Percentiles rank a stretch among this genome's conserved stretches.
phyloP scores from a whole-genome alignment of 2,797 vertebrate genomes.

The Myotis planiceps region DNA sequence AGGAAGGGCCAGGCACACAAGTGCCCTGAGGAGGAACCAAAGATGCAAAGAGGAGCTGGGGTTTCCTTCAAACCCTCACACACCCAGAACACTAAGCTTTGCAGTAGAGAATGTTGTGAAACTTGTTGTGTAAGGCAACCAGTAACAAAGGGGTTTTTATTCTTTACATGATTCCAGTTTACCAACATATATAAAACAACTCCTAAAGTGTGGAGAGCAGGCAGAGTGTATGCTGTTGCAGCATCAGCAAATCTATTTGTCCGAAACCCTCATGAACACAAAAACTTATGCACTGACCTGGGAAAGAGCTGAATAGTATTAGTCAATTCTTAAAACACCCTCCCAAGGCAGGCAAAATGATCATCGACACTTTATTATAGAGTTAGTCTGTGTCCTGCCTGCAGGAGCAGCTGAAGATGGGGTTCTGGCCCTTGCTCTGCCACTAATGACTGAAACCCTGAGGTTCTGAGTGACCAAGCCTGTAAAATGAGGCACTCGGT shows the following conservation, averaged over 20 bases:
- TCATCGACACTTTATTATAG: background rate
- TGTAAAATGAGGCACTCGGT: background rate
- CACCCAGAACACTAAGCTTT: background rate
- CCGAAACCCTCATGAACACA: background rate
- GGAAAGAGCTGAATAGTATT: background rate
- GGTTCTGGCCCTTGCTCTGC: background rate
- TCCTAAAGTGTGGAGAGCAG: background rate
- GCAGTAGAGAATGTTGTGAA: background rate
- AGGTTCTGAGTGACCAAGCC: background rate
- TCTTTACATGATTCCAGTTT: background rate
- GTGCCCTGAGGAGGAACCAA: background rate
- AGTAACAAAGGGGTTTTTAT: background rate
- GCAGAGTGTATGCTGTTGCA: background rate
- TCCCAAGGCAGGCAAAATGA: background rate
- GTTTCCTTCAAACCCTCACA: background rate
- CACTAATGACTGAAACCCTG: background rate
- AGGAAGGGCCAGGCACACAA: background rate
- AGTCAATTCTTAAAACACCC: background rate
- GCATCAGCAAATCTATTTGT: constrained; percentile 40
- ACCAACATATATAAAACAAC: background rate
- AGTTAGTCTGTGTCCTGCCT: background rate
- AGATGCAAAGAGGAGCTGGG: background rate
- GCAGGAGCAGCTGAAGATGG: background rate
- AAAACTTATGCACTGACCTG: background rate
- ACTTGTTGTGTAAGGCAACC: background rate